Percentiles rank a stretch among this genome's conserved stretches.
Conservation (phyloP, 2,113 vertebrate genomes). For the Serinus canaria region DNA sequence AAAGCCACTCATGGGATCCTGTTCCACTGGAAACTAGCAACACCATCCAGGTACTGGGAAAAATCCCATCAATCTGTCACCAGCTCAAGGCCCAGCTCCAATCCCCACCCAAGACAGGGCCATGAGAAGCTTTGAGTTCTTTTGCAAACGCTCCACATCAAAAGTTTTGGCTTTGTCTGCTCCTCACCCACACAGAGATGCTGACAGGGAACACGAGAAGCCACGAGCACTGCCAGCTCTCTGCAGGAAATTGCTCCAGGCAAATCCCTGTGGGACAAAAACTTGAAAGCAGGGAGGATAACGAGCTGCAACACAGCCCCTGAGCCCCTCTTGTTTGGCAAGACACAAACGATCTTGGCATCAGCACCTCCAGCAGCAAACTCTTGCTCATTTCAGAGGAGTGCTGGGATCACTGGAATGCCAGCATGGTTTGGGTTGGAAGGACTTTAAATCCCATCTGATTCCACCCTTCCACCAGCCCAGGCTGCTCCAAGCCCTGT, state of each 20-base stretch:
- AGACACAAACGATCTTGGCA: neutral
- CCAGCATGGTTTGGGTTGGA: neutral
- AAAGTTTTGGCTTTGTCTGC: neutral
- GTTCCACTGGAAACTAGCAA: neutral
- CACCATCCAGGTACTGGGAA: neutral
- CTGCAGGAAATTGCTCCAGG: neutral
- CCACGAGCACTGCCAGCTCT: neutral
- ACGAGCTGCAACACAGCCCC: neutral
- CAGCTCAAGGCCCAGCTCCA: neutral
- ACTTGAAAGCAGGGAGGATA: neutral
- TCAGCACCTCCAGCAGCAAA: neutral
- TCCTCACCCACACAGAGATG: neutral
- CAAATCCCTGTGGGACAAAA: neutral
- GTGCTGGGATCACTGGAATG: neutral
- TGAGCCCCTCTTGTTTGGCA: neutral
- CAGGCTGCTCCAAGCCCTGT: neutral
- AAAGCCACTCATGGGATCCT: neutral
- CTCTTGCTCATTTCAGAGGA: neutral
- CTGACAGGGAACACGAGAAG: rapidly evolving
- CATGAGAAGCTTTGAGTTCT: neutral
- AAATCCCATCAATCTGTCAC: neutral
- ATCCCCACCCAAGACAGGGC: neutral
- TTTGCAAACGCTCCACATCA: neutral
- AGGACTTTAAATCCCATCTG: neutral
- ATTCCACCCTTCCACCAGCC: neutral